These are phyloP conservation scores for Ibycter americanus DNA, from an alignment of 2,797 vertebrate genomes.

Conservation along the genomic window DNA sequence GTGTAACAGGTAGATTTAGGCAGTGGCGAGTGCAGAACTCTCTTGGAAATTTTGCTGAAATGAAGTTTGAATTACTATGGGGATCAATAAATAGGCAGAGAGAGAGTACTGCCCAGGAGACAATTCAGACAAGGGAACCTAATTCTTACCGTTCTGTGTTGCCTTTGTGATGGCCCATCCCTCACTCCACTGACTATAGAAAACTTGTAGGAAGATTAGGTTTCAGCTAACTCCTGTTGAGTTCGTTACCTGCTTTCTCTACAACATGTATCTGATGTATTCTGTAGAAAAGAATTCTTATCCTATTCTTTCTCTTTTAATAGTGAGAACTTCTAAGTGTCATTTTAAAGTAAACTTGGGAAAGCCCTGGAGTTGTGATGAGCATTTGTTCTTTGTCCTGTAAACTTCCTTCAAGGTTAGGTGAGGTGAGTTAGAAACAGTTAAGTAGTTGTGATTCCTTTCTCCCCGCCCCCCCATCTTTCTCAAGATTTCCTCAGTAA, in stretches of 20 bases:
- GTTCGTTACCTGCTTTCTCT: not conserved
- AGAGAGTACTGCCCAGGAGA: not conserved
- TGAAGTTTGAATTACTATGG: not conserved
- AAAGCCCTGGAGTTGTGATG: not conserved
- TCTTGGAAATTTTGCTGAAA: not conserved
- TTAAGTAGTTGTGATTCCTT: not conserved
- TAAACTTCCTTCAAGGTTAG: not conserved
- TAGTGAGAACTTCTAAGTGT: not conserved
- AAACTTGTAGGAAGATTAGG: not conserved
- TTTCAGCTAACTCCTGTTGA: not conserved
- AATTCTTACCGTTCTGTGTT: not conserved
- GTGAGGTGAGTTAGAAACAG: not conserved
- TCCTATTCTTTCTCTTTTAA: not conserved
- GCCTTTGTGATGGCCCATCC: not conserved
- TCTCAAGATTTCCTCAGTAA: not conserved
- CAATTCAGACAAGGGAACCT: not conserved
- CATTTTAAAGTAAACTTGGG: not conserved
- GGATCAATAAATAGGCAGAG: not conserved
- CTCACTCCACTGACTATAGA: not conserved
- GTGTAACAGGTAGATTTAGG: not conserved
- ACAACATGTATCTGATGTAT: not conserved
- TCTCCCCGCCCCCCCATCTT: not conserved
- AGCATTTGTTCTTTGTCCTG: not conserved
- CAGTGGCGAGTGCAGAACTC: not conserved
- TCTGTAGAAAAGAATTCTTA: not conserved